Conservation (phyloP, 2,888 invertebrate genomes). For the Melinaea marsaeus region DNA sequence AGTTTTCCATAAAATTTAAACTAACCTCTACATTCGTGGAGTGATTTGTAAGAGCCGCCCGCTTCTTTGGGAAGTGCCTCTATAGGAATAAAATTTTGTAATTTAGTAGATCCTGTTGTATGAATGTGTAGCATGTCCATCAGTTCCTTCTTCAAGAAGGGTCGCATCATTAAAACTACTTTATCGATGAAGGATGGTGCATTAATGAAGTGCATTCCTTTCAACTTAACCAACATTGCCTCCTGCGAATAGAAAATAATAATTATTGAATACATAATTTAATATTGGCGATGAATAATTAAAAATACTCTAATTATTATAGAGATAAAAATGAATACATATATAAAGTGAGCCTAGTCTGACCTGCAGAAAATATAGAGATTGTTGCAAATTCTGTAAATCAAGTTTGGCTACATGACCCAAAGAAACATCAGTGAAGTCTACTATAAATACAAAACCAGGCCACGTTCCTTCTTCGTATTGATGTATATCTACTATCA, state of each 20-base stretch:
- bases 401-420: conserved; percentile 81
- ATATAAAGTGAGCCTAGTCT: background rate
- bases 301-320: no score
- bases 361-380: conserved; percentile 82
- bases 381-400: conserved; percentile 81
- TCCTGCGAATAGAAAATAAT: conserved; percentile 55
- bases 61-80: conserved; percentile 38
- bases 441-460: conserved; percentile 80
- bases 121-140: conserved; percentile 65
- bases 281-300: no score
- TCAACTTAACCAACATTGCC: conserved; percentile 78
- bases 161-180: conserved; percentile 78
- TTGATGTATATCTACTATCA: conserved; percentile 59
- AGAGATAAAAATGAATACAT: no score
- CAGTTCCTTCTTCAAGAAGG: conserved; percentile 82
- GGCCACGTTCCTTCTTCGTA: conserved; percentile 77
- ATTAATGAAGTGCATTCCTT: conserved; percentile 81
- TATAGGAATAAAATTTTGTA: conserved; percentile 67
- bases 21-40: background rate
- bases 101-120: conserved; percentile 51
- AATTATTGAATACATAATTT: background rate
- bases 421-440: conserved; percentile 79
- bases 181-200: conserved; percentile 80
- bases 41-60: conserved; percentile 13
- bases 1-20: background rate